Percentiles rank a stretch among this genome's conserved stretches.
Evolutionary conservation across 2,113 vertebrate genomes (phyloP).

Genomic region (Parus major): DNA sequence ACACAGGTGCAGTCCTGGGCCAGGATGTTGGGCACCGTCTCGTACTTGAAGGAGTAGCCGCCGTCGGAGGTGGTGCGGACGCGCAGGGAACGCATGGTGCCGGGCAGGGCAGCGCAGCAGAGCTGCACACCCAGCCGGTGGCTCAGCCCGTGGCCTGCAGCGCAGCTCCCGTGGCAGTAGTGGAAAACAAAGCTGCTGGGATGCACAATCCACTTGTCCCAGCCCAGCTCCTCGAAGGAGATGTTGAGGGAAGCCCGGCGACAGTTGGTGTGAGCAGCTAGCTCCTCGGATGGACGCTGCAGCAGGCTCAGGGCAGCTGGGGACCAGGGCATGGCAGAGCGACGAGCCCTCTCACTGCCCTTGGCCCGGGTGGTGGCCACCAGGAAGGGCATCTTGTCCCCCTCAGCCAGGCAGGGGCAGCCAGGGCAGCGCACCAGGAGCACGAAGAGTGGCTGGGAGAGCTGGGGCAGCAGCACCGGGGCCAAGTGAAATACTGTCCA

Average conservation of each 20-base stretch:
- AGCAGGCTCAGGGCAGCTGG: conserved; percentile 77
- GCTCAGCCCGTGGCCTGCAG: conserved; percentile 55
- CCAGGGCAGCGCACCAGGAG: conserved; percentile 81
- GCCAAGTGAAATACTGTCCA: conserved; percentile 79
- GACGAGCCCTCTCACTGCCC: conserved; percentile 58
- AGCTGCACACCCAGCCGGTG: conserved; percentile 77
- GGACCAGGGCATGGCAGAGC: conserved; percentile 83
- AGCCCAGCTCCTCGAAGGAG: conserved; percentile 90
- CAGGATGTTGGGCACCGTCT: conserved; percentile 90
- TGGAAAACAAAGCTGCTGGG: conserved; percentile 87
- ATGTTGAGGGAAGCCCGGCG: conserved; percentile 82
- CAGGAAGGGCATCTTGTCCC: conserved; percentile 86
- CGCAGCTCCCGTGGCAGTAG: conserved; percentile 90
- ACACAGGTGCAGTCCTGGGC: conserved; percentile 89
- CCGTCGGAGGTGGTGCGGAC: conserved; percentile 92
- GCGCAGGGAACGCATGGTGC: conserved; percentile 85
- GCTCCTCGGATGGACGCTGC: conserved; percentile 77
- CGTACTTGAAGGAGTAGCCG: conserved; percentile 89
- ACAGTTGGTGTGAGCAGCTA: conserved; percentile 74
- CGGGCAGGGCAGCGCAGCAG: conserved; percentile 87
- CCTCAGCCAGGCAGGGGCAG: conserved; percentile 72
- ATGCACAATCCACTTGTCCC: conserved; percentile 92
- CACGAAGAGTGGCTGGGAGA: conserved; percentile 71
- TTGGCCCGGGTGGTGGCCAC: conserved; percentile 69
- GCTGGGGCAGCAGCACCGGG: conserved; percentile 24